These are phyloP conservation scores for Acleris holmiana DNA, from an alignment of 2,888 invertebrate genomes.

Conservation along the genomic window DNA sequence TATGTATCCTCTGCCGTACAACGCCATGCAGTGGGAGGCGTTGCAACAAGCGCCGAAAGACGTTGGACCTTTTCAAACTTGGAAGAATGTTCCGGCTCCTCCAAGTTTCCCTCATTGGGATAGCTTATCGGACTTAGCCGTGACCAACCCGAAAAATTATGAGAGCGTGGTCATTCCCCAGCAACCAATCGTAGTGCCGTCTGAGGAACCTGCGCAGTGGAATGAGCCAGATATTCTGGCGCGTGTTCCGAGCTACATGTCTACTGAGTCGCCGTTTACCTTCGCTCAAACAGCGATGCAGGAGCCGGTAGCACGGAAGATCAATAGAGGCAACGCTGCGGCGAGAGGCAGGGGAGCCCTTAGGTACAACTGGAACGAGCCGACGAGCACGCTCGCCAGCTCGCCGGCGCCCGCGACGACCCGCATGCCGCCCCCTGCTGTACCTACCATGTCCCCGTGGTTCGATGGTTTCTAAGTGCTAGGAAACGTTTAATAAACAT, in stretches of 20 bases:
- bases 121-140: constrained; percentile 9
- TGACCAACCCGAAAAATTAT: constrained; percentile 15
- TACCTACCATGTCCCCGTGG: constrained; percentile 62
- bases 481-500: not conserved
- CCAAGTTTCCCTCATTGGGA: constrained; percentile 37
- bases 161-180: constrained; percentile 4
- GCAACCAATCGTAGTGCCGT: constrained; percentile 14
- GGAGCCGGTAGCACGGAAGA: constrained; percentile 18
- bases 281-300: constrained; percentile 20
- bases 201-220: constrained; percentile 11
- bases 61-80: constrained; percentile 27
- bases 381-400: constrained; percentile 19
- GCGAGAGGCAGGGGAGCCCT: constrained; percentile 48
- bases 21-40: constrained; percentile 19
- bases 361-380: constrained; percentile 49
- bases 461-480: constrained; percentile 55
- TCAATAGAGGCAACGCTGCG: constrained; percentile 14
- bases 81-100: constrained; percentile 36
- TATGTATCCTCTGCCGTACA: constrained; percentile 27
- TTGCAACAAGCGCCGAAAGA: constrained; percentile 25
- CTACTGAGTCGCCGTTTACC: constrained; percentile 4
- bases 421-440: constrained; percentile 46
- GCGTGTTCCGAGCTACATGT: not conserved
- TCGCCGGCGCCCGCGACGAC: constrained; percentile 28
- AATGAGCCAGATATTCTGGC: constrained; percentile 6